These are phyloP conservation scores for Drosophila lowei DNA, from an alignment of 1,140 invertebrate species.

Conservation along the genomic window DNA sequence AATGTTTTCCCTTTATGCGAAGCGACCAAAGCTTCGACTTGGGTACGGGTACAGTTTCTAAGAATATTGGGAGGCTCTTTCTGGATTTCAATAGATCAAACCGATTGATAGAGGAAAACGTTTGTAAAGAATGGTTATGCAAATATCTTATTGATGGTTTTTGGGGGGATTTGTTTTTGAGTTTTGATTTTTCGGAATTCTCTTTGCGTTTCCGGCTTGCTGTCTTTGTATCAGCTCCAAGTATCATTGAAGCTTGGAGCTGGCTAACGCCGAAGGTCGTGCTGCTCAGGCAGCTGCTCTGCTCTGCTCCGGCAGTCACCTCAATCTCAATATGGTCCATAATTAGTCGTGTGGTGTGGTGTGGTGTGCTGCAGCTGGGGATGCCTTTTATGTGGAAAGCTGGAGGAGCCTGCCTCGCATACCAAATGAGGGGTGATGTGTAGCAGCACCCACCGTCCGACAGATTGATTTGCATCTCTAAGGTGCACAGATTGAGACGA, in stretches of 20 bases:
- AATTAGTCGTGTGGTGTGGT: conserved; percentile 49
- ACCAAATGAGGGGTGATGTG: conserved; percentile 41
- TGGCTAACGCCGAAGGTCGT: conserved; percentile 57
- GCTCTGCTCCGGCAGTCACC: conserved; percentile 24
- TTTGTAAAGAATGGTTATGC: conserved; percentile 49
- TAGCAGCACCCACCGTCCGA: conserved; percentile 24
- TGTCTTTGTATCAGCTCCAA: conserved; percentile 63
- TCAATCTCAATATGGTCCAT: conserved; percentile 64
- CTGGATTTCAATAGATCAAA: conserved; percentile 23
- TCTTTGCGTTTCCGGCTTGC: conserved; percentile 62
- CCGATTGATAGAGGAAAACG: conserved; percentile 11
- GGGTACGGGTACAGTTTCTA: too few relatives aligned
- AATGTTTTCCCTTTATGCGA: neutral
- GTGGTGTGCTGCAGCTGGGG: conserved; percentile 38
- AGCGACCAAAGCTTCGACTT: too few relatives aligned
- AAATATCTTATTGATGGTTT: conserved; percentile 61
- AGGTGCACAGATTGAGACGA: conserved; percentile 30
- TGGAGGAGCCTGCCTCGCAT: conserved; percentile 45
- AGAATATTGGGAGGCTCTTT: conserved; percentile 21
- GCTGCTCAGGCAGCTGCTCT: conserved; percentile 1
- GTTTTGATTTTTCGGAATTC: conserved; percentile 38
- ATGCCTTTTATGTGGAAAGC: conserved; percentile 53
- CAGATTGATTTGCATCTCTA: conserved; percentile 48
- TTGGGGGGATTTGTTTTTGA: conserved; percentile 43
- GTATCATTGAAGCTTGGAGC: conserved; percentile 58